Evolutionary conservation across 2,113 vertebrate genomes (phyloP), one percentile per base, ranked within the genome.

Genomic region (Microtus ochrogaster): DNA sequence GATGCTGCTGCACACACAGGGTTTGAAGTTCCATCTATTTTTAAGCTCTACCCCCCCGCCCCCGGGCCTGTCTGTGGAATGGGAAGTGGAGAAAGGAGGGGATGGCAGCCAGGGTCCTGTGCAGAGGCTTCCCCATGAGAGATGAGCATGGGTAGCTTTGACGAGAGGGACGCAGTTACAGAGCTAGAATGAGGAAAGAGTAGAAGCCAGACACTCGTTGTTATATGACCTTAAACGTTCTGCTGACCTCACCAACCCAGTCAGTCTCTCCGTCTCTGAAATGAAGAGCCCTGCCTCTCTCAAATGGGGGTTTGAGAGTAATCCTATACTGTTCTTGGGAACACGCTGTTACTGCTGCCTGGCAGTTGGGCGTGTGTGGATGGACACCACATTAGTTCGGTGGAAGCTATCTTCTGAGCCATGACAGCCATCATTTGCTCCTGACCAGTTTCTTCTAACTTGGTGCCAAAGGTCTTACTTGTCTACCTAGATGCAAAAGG

Each of bases 101-200:
- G 36, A 39, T 58, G 52, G 74, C 70, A 44, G 76, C 30, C 26
- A 22, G 49, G 30, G 63, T 28, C 21, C 55, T 22, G 0, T 12
- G 7, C 26, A 14, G n/a, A 72, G 70, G 36, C 5, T 39, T 61
- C 81, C 10, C 4, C 6, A 11, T 41, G 55, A 39, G 52, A 26
- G 61, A 2, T 21, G 83, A 36, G 9, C 9, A 6, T 9, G 41
- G 28, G 14, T 47, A 13, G 33, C 12, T 52, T n/a, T 84, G 44
- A 44, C 41, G 9, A 19, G 58, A 28, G 26, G 68, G 22, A 89
- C 93, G 97, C 96, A 96, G 90, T 94, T 94, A 96, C 97, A 96
- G 97, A 92, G 93, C 96, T 96, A 95, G 78, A 41, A 52, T 16
- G 22, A 10, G 24, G 6, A 83, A 41, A 13, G 24, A 26, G 22